A percentile compares a stretch with the other conserved stretches of the same genome.
Conservation (phyloP, 53 echinoderm and acorn worm species). For the Temnopleurus reevesii region DNA sequence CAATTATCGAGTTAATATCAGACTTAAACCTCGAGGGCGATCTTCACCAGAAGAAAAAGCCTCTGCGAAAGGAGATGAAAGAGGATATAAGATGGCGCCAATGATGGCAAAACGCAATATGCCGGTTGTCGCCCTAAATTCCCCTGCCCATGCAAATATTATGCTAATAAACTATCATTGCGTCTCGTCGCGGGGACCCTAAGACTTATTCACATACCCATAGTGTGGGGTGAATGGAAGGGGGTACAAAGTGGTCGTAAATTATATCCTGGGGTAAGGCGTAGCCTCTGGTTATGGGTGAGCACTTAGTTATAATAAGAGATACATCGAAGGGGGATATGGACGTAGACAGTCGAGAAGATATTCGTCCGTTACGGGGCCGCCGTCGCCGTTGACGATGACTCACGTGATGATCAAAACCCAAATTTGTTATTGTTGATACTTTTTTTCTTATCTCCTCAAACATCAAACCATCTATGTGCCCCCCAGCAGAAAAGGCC, state of each 20-base stretch:
- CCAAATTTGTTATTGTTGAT: constrained; percentile 17
- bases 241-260: not conserved
- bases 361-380: not conserved
- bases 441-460: not conserved
- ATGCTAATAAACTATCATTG: constrained; percentile 56
- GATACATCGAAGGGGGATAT: constrained; percentile 44
- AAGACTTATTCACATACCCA: not conserved
- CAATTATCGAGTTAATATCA: constrained; percentile 61
- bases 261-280: not conserved
- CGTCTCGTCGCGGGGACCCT: not conserved
- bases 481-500: constrained; percentile 19
- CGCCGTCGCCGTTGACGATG: constrained; percentile 14
- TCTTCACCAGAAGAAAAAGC: not conserved
- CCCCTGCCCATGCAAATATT: constrained; percentile 54
- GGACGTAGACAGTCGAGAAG: constrained; percentile 24
- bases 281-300: constrained; percentile 24
- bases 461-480: not conserved
- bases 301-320: constrained; percentile 47
- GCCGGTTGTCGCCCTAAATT: constrained; percentile 53
- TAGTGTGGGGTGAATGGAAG: not conserved
- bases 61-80: not conserved
- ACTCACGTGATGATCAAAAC: constrained; percentile 29
- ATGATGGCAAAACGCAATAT: constrained; percentile 31
- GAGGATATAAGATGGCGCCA: constrained; percentile 54
- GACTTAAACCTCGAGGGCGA: constrained; percentile 17